Evolutionary conservation across 1,140 invertebrate species (phyloP).

Genomic region (Sycophila sp.): DNA sequence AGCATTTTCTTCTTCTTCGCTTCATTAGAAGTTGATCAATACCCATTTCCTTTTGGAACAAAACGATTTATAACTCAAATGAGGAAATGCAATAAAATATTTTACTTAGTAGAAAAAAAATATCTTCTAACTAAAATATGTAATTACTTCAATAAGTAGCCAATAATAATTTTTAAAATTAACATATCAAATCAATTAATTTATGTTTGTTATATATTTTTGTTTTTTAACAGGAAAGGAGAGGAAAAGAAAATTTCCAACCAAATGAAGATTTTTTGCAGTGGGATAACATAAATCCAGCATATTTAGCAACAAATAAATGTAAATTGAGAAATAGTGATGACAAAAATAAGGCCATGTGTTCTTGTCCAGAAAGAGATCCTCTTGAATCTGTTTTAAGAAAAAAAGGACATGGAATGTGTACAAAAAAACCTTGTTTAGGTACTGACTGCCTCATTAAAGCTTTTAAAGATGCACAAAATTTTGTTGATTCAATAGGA

Average conservation of each 20-base stretch:
- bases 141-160: background rate
- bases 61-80: too few species aligned
- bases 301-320: conserved; percentile 11
- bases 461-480: conserved; percentile 52
- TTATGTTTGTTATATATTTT: background rate
- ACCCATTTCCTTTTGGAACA: too few species aligned
- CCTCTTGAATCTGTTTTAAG: conserved; percentile 12
- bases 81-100: background rate
- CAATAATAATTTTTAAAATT: background rate
- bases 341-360: background rate
- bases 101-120: background rate
- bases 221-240: background rate
- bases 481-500: conserved; percentile 55
- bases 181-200: background rate
- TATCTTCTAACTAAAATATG: background rate
- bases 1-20: background rate
- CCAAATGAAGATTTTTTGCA: background rate
- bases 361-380: conserved; percentile 40
- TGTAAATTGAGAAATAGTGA: conserved; percentile 9
- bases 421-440: conserved; percentile 44
- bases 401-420: conserved; percentile 22
- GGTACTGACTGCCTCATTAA: conserved; percentile 51
- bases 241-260: background rate
- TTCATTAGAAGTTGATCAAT: background rate
- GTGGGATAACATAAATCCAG: background rate